Percentiles rank a stretch among this genome's conserved stretches.
These are phyloP conservation scores for Catostomus latipinnis DNA, from an alignment of 2,797 vertebrate species.

Conservation along the genomic window DNA sequence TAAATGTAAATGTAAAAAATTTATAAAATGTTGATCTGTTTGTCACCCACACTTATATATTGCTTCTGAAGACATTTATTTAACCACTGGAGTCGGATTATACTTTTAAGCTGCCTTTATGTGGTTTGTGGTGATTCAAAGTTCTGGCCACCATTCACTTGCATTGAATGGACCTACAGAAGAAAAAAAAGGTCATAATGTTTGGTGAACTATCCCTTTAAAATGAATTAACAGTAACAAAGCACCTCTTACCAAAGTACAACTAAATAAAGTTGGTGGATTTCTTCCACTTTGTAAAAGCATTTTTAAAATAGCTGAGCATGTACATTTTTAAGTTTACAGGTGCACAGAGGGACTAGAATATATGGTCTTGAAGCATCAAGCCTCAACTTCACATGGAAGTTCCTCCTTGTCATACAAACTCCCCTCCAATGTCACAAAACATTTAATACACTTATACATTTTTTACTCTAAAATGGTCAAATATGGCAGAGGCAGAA, in stretches of 20 bases:
- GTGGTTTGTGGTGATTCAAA: too few relatives aligned
- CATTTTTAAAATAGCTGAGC: slow-evolving; percentile 52
- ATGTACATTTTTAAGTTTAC: slow-evolving; percentile 55
- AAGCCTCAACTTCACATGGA: slow-evolving; percentile 42
- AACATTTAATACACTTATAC: slow-evolving; percentile 71
- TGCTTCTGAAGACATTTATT: too few relatives aligned
- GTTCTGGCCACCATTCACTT: too few relatives aligned
- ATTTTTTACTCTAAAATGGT: slow-evolving; percentile 69
- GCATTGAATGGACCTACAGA: background rate
- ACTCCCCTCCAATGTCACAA: slow-evolving; percentile 50
- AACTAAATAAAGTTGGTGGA: slow-evolving; percentile 5
- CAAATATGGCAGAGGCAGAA: slow-evolving; percentile 62
- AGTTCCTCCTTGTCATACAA: slow-evolving; percentile 50
- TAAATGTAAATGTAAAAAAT: too few relatives aligned
- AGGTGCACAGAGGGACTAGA: slow-evolving; percentile 48
- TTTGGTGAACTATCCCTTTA: background rate
- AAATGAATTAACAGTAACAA: slow-evolving; percentile 24
- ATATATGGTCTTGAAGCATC: slow-evolving; percentile 45
- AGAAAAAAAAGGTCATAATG: too few relatives aligned
- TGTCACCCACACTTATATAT: too few relatives aligned
- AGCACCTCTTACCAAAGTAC: background rate
- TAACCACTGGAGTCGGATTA: too few relatives aligned
- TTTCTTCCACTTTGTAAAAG: slow-evolving; percentile 43
- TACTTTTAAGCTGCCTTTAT: too few relatives aligned
- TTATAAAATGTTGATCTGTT: too few relatives aligned